Evolutionary conservation across 2,797 vertebrate genomes (phyloP), one percentile per base, ranked within the genome.

Genomic region (Muscicapa comitata): DNA sequence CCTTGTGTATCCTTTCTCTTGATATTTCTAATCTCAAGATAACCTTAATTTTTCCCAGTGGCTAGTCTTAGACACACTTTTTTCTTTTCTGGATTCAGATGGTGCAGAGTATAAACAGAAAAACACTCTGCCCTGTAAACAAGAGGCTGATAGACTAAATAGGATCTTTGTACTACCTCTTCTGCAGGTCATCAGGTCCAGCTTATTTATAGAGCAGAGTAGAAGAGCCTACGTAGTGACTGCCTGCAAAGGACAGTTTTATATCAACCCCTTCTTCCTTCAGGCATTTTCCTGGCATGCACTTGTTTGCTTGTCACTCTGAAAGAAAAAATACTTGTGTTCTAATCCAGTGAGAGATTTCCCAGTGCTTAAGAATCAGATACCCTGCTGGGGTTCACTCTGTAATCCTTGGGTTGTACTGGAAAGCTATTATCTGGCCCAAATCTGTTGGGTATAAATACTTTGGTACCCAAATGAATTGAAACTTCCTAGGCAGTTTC

Each of bases 401-500:
- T 51, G 13, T 81, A 86, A 38, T 72, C 70, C 55, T 71, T 87
- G 63, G n/a, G 13, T 82, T 95, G 77, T 48, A 43, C 78, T 51
- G 55, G 90, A 81, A 94, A 92, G 67, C 75, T 74, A 4, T 94
- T 96, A 73, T 88, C 58, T 93, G 42, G 53, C 68, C 43, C 55
- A 72, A 63, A 66, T 88, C 13, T 91, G 15, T 80, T 45, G n/a
- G 35, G 19, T 72, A 33, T 94, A 90, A 95, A 87, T 74, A 73
- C 33, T 70, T 65, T 4, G 54, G 63, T 94, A 88, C 81, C 54
- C 67, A 86, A 85, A 81, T 89, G 67, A 96, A 83, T 86, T 93
- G 70, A 76, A 92, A 92, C 45, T 90, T 90, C 38, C 77, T 73
- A 91, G 84, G 62, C 77, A 90, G 40, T 67, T 87, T 93, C 28